Evolutionary conservation across 2,113 vertebrate species (phyloP).

Genomic region (Atherinomorus stipes): DNA sequence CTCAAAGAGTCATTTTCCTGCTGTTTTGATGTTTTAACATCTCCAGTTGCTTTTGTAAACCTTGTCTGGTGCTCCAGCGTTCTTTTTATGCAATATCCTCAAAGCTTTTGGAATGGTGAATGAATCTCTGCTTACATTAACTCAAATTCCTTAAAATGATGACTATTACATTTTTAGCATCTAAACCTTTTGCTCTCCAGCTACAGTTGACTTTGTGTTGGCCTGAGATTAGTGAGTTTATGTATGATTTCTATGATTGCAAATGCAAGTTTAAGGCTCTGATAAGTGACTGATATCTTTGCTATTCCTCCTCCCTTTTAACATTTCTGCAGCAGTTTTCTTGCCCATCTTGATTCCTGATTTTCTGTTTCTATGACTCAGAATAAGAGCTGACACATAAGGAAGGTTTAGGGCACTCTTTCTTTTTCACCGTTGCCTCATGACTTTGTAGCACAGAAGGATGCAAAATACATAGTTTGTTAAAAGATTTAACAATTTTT

Average conservation of each 20-base stretch:
- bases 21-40: too few relatives aligned
- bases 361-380: conserved; percentile 19
- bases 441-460: not conserved
- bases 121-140: too few relatives aligned
- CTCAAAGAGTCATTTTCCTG: too few relatives aligned
- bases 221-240: not conserved
- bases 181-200: conserved; percentile 8
- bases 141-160: too few relatives aligned
- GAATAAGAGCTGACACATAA: not conserved
- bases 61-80: too few relatives aligned
- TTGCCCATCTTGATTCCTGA: conserved; percentile 5
- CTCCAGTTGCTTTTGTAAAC: too few relatives aligned
- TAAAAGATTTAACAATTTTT: too few relatives aligned
- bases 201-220: conserved; percentile 14
- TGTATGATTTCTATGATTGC: not conserved
- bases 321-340: not conserved
- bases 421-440: not conserved
- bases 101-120: too few relatives aligned
- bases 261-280: conserved; percentile 6
- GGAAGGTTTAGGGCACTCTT: too few relatives aligned
- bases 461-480: not conserved
- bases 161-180: too few relatives aligned
- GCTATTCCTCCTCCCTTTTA: not conserved
- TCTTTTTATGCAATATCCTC: too few relatives aligned
- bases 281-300: conserved; percentile 18